These are phyloP conservation scores for Rhinoderma darwinii DNA, from an alignment of 2,113 vertebrate species.

Conservation along the genomic window DNA sequence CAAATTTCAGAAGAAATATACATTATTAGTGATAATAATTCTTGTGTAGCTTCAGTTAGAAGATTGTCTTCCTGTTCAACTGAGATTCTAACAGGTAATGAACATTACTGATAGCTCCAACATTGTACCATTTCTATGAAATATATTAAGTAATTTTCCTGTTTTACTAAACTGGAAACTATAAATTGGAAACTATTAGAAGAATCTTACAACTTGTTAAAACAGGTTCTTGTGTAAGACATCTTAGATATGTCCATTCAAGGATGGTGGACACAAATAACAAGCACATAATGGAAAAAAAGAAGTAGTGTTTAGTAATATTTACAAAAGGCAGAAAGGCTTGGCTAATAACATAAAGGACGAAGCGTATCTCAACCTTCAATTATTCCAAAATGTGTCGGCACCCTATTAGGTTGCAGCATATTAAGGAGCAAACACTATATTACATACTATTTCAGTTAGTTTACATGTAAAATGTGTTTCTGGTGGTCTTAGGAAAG, in stretches of 20 bases:
- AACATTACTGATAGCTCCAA: not conserved
- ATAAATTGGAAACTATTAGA: not conserved
- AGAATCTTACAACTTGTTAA: not conserved
- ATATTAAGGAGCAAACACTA: not conserved
- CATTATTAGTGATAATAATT: not conserved
- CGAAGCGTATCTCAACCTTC: not conserved
- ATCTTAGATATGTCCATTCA: not conserved
- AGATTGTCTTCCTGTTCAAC: not conserved
- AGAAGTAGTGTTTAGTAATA: not conserved
- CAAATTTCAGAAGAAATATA: too few species aligned
- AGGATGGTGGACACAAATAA: constrained; percentile 17
- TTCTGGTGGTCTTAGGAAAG: not conserved
- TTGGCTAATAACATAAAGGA: not conserved
- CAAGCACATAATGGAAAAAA: not conserved
- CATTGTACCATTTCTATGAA: not conserved
- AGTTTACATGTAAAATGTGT: not conserved
- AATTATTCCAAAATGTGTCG: not conserved
- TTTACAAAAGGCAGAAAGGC: not conserved
- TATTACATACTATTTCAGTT: not conserved
- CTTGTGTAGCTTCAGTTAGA: not conserved
- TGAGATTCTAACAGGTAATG: not conserved
- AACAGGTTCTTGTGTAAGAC: not conserved
- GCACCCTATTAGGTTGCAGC: not conserved
- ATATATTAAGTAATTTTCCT: not conserved
- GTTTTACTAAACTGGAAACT: too few species aligned